Evolutionary conservation across 2,113 vertebrate species (phyloP).

Genomic region (Oophaga pumilio): DNA sequence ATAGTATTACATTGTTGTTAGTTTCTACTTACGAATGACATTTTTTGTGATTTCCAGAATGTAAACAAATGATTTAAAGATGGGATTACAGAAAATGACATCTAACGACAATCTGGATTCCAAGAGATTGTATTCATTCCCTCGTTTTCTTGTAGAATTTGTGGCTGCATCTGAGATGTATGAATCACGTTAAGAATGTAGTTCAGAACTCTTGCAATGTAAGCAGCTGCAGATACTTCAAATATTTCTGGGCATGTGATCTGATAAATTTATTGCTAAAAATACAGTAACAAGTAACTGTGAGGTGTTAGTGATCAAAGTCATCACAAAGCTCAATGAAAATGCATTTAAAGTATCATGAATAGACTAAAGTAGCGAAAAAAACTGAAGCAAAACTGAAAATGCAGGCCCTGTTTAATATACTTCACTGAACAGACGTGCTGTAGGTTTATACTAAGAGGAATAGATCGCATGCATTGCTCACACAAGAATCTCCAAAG

Average conservation of each 20-base stretch:
- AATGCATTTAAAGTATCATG: neutral
- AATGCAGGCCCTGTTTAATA: neutral
- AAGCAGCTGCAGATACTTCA: conserved; percentile 83
- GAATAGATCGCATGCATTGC: neutral
- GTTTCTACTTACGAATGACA: neutral
- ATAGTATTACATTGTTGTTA: neutral
- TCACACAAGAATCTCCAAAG: neutral
- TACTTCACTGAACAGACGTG: neutral
- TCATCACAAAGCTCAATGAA: conserved; percentile 1
- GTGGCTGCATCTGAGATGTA: conserved; percentile 71
- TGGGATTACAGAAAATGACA: neutral
- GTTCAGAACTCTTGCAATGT: conserved; percentile 79
- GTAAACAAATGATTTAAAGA: neutral
- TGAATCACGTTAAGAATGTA: conserved; percentile 81
- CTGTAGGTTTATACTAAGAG: neutral
- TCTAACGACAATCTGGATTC: conserved; percentile 20
- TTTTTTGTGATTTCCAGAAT: neutral
- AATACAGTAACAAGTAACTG: conserved; percentile 83
- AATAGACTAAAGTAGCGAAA: neutral
- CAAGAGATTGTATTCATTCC: conserved; percentile 33
- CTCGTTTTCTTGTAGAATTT: conserved; percentile 59
- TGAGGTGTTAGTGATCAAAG: conserved; percentile 78
- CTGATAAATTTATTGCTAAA: conserved; percentile 82
- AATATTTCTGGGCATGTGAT: conserved; percentile 82
- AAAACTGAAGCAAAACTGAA: neutral